Evolutionary conservation across 2,888 invertebrate genomes (phyloP), one percentile per base, ranked within the genome.

Genomic region (Cheilosia grossa): DNA sequence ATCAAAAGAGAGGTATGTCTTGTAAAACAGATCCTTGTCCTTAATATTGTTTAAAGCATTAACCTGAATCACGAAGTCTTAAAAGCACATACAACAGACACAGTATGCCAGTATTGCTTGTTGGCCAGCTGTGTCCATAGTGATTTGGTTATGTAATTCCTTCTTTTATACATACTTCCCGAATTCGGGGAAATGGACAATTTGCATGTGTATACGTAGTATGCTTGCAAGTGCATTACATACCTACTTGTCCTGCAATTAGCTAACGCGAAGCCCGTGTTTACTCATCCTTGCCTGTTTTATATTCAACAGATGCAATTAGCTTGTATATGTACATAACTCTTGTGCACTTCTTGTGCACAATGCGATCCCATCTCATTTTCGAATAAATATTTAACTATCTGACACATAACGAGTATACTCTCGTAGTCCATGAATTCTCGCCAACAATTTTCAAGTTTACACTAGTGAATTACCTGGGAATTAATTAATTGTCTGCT

Each of bases 401-500:
- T 56, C 63, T 63, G 21, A 53, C 67, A 49, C 59, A 58, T 19
- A 13, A 13, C 13, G 37, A 37, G 37, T 37, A 53, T 9, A 27
- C 27, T 27, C 6, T 27, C 6, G 6, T 27, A 67, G 59, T 77
- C 53, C 53, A 54, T 82, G 70, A 77, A 72, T 75, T 75, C 51
- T 44, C 56, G 74, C 37, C 53, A 58, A 54, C 17, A 53, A 27
- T 63, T 58, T 63, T 33, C 13, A 66, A 64, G 56, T 70, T 77
- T 72, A 77, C 64, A 59, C 33, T 42, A 10, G 64, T 44, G 66
- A 77, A 70, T 82, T 42, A 40, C 64, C 63, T 77, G 77, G 49
- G 59, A 77, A 77, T 72, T 77, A 82, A 66, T 77, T 70, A 70
- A 70, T 70, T 66, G 70, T 66, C 59, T 66, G 77, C 59, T 37